Base-by-base conservation (phyloP, 2,888 invertebrate species). In the Eubasilissa splendida region DNA sequence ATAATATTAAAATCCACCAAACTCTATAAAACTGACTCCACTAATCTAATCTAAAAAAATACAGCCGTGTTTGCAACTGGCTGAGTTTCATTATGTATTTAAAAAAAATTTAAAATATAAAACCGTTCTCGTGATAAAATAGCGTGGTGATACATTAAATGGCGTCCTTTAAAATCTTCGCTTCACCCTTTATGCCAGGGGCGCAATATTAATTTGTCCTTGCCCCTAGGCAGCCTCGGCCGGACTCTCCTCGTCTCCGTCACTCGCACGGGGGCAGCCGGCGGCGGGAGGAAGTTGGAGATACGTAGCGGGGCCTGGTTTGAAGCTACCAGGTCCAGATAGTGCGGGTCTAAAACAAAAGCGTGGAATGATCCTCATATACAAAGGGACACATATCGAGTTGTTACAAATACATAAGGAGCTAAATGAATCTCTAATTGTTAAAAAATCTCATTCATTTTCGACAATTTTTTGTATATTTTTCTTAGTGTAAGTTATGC, bases 191-290 rank as follows among this genome's bases (percentile, higher is more conserved):
- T 82, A 80, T 74, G 52, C 70, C 76, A 63, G 60, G 52, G 65
- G 76, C 77, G 78, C 71, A 80, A 77, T 83, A 83, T 83, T 83
- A 83, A 83, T 83, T 83, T 82, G 82, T 82, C 82, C 80, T 82
- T 79, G 78, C 80, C 73, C 42, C 75, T 58, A 33, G 59, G 79
- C 78, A 71, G 75, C 63, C 60, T 56, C 75, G 63, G 66, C 77
- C 78, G 79, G 78, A 75, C 81, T 68, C 59, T 54, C 66, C 70
- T 54, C 22, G 68, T 79, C 83, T 68, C 79, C 11, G 52, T 80
- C 59, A 60, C 76, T 42, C 58, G 52, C 42, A n/a, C 74, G 60
- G 71, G 53, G 53, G 59, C 11, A 52, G 12, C 22, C 52, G 65
- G 42, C 58, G 68, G 76, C 56, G 5, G 11, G 75, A 83, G 76